Percentiles rank a stretch among this genome's conserved stretches.
Evolutionary conservation across 2,888 invertebrate species (phyloP).

Genomic region (Tipula confusa): DNA sequence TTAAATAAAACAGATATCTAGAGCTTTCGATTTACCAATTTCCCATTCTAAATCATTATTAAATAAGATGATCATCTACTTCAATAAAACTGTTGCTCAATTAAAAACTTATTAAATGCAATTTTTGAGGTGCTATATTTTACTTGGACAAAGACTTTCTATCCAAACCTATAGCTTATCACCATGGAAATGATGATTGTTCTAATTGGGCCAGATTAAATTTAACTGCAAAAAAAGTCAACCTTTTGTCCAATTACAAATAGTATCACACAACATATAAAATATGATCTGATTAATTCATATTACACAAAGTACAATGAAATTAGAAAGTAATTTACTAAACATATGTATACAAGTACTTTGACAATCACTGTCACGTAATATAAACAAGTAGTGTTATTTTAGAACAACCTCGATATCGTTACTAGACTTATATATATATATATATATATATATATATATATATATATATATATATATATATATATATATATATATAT

Average conservation of each 20-base stretch:
- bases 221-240: neutral
- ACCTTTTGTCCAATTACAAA: neutral
- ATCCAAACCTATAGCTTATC: no score
- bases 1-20: no score
- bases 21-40: no score
- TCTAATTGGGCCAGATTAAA: no score
- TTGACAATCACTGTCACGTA: neutral
- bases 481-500: neutral
- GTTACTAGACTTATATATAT: neutral
- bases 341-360: neutral
- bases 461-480: neutral
- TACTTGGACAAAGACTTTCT: no score
- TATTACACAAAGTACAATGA: neutral
- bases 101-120: no score
- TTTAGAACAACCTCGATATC: neutral
- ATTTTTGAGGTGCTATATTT: no score
- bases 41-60: no score
- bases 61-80: no score
- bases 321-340: neutral
- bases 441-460: neutral
- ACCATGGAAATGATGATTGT: no score
- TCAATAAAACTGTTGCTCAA: no score
- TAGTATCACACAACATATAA: neutral
- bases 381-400: neutral
- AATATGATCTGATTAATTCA: neutral